Percentiles rank a stretch among this genome's conserved stretches.
These are phyloP conservation scores for Globia sparganii DNA, from an alignment of 2,888 invertebrate genomes.

Conservation along the genomic window DNA sequence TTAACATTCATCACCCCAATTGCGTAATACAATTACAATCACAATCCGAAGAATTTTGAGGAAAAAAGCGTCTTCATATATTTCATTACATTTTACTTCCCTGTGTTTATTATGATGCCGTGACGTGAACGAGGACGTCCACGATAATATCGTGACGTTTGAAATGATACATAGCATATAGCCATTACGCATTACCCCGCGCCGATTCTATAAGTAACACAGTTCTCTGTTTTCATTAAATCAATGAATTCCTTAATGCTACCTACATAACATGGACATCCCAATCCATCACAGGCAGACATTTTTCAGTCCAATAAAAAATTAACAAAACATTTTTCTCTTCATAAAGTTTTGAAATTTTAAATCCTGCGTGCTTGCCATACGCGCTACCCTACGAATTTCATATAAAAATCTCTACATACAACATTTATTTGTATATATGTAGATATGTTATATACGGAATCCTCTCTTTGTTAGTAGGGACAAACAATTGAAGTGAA, in stretches of 20 bases:
- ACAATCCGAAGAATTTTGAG: not conserved
- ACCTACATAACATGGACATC: too few species aligned
- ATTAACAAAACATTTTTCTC: conserved; percentile 14
- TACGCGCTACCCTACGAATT: conserved; percentile 27
- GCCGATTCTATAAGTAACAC: not conserved
- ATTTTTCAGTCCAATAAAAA: conserved; percentile 16
- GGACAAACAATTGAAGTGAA: conserved; percentile 46
- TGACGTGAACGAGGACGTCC: too few species aligned
- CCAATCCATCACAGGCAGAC: not conserved
- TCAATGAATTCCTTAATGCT: too few species aligned
- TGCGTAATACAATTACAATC: not conserved
- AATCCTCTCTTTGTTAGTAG: conserved; percentile 46
- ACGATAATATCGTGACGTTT: not conserved
- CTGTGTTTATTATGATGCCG: too few species aligned
- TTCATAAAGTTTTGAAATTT: not conserved
- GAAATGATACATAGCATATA: not conserved
- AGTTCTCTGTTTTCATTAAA: not conserved
- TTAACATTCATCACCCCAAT: not conserved
- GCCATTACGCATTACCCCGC: not conserved
- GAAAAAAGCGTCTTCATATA: not conserved
- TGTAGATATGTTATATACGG: not conserved
- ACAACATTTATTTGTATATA: conserved; percentile 1
- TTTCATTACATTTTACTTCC: not conserved
- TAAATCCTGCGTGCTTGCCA: not conserved
- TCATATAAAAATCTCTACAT: conserved; percentile 26